Conservation (phyloP, 1,140 invertebrate genomes). For the Drosophila repleta region DNA sequence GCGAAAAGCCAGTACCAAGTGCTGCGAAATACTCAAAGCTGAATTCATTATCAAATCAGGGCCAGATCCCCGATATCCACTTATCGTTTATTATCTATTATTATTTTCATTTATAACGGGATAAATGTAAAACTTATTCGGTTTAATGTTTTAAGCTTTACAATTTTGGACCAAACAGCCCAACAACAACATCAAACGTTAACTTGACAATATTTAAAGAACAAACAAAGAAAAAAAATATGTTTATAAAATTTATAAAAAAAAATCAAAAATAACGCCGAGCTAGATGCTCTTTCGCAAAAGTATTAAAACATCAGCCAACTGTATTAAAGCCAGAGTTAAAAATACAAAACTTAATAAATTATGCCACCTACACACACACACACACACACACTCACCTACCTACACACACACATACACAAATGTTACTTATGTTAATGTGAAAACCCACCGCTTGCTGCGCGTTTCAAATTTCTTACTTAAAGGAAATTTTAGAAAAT, state of each 20-base stretch:
- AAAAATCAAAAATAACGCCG: conserved; percentile 20
- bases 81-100: conserved; percentile 30
- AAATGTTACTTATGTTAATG: conserved; percentile 52
- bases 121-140: conserved; percentile 20
- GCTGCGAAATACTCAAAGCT: conserved; percentile 71
- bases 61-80: neutral
- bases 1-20: conserved; percentile 72
- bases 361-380: conserved; percentile 16
- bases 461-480: conserved; percentile 65
- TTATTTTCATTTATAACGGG: conserved; percentile 18
- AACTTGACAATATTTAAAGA: conserved; percentile 44
- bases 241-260: neutral
- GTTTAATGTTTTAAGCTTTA: conserved; percentile 7
- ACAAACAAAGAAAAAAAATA: conserved; percentile 32
- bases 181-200: conserved; percentile 49
- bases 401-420: conserved; percentile 11
- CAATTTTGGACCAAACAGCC: conserved; percentile 56
- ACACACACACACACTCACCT: conserved; percentile 12
- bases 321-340: conserved; percentile 68
- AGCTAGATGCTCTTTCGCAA: conserved; percentile 51
- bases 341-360: conserved; percentile 21
- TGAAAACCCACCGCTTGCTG: conserved; percentile 78
- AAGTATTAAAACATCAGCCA: conserved; percentile 73
- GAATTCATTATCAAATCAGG: conserved; percentile 23
- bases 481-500: conserved; percentile 14